Conservation (phyloP, 1,140 invertebrate genomes). For the Magallana gigas region DNA sequence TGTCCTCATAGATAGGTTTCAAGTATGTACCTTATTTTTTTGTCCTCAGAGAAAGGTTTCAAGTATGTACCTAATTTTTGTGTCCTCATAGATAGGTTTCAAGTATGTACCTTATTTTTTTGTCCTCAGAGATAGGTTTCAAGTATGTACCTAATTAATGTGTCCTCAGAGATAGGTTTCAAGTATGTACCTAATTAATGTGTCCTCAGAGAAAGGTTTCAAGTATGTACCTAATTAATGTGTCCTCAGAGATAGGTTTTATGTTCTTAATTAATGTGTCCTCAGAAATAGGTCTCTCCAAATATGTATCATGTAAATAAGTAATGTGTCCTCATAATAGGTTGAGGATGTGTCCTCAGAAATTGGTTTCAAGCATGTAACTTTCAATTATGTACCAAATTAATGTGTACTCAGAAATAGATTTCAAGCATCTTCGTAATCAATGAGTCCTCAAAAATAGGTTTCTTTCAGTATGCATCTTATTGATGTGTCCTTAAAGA, state of each 20-base stretch:
- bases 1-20: conserved; percentile 40
- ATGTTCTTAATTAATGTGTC: not conserved
- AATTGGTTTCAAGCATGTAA: conserved; percentile 69
- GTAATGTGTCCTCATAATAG: conserved; percentile 53
- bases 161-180: conserved; percentile 43
- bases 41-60: conserved; percentile 68
- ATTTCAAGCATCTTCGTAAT: conserved; percentile 64
- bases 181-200: not conserved
- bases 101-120: not conserved
- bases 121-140: conserved; percentile 68
- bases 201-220: conserved; percentile 68
- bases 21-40: not conserved
- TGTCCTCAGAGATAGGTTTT: conserved; percentile 43
- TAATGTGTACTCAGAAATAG: not conserved
- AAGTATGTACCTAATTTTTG: conserved; percentile 61
- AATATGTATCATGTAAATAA: conserved; percentile 49
- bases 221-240: conserved; percentile 54
- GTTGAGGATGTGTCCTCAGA: conserved; percentile 57
- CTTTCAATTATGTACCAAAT: not conserved
- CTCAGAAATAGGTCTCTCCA: conserved; percentile 70
- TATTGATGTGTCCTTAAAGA: conserved; percentile 50
- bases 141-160: conserved; percentile 61
- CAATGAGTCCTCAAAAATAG: conserved; percentile 64
- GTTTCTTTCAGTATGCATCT: conserved; percentile 55
- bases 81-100: conserved; percentile 42